Evolutionary conservation across 2,113 vertebrate genomes (phyloP), one percentile per base, ranked within the genome.

Genomic region (Nicator chloris): DNA sequence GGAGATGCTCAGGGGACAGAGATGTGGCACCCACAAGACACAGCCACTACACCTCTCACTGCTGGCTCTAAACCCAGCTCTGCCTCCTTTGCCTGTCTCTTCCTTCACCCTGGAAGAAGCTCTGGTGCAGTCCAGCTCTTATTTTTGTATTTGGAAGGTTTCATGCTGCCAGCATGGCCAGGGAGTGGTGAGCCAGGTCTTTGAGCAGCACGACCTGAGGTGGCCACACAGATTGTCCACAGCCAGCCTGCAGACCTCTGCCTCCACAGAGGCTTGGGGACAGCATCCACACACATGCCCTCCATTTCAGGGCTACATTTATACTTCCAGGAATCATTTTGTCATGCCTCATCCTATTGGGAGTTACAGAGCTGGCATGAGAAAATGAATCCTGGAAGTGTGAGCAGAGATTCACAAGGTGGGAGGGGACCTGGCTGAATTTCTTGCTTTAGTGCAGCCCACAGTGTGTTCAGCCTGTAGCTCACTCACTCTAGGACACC

Each of bases 131-230:
- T 6, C 45, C 35, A 70, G 60, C 53, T 77, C 19, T 15, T n/a
- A 1, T 2, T 28, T 81, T 44, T 5, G 2, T 10, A 4, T 81
- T 81, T 86, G 72, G 77, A 14, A 59, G 42, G 20, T 31, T 72
- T 40, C 9, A 6, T 18, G 14, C 15, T n/a, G 42, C 50, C 77
- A 83, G 27, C 49, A 23, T 0, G 0, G 2, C 31, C 3, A 4
- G 47, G n/a, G 50, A 53, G 40, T 39, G 78, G 50, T n/a, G 27
- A 60, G 16, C 45, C 65, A 65, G 35, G 24, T 27, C 70, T 37
- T 10, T 11, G 69, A 78, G 78, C 54, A 35, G 18, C 8, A 49
- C 47, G n/a, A 1, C 23, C 82, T 54, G 22, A 40, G n/a, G 39
- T 63, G 70, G 20, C 7, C 26, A 45, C 56, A 28, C 31, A 24